Percentiles rank a stretch among this genome's conserved stretches.
These are phyloP conservation scores for Celastrina argiolus DNA, from an alignment of 2,888 invertebrate genomes.

Conservation along the genomic window DNA sequence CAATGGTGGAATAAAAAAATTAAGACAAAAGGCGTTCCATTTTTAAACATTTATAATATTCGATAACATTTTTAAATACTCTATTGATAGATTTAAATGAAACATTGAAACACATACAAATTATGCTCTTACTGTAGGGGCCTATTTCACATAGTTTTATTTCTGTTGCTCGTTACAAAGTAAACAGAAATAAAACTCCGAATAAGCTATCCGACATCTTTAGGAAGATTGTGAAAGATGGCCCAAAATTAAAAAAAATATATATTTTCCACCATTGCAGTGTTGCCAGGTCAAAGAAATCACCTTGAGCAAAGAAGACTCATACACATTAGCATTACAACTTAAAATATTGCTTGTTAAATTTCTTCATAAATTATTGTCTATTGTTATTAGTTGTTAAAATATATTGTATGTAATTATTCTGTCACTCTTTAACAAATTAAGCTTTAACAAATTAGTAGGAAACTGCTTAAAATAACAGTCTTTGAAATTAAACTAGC, in stretches of 20 bases:
- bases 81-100: too few relatives aligned
- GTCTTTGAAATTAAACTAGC: slow-evolving; percentile 13
- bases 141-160: too few relatives aligned
- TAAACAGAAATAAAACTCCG: too few relatives aligned
- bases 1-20: background rate
- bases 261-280: background rate
- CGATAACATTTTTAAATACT: too few relatives aligned
- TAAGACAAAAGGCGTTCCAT: too few relatives aligned
- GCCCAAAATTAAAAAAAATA: too few relatives aligned
- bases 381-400: slow-evolving; percentile 1
- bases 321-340: slow-evolving; percentile 4
- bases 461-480: slow-evolving; percentile 16
- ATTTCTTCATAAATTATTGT: background rate
- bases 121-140: too few relatives aligned
- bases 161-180: too few relatives aligned
- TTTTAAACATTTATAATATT: too few relatives aligned
- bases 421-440: background rate
- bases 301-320: slow-evolving; percentile 6
- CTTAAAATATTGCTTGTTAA: slow-evolving; percentile 11
- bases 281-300: background rate
- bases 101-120: too few relatives aligned
- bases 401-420: slow-evolving; percentile 6
- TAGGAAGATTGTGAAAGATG: too few relatives aligned
- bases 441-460: background rate
- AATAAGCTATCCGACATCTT: too few relatives aligned